Conservation (phyloP, 2,888 invertebrate genomes). For the Macrophya alboannulata region DNA sequence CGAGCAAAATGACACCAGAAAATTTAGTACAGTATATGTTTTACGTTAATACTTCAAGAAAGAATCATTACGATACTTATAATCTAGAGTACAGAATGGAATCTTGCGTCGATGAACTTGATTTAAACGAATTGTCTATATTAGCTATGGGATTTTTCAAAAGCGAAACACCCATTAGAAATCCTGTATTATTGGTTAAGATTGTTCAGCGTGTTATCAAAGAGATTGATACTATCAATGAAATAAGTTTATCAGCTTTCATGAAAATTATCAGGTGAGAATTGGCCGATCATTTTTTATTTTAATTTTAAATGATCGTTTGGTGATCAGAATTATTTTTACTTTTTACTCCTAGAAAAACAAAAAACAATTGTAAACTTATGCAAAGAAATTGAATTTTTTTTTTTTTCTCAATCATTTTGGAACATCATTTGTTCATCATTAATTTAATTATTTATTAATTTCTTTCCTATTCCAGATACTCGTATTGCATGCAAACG, state of each 20-base stretch:
- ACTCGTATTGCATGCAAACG: background rate
- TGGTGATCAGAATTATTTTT: background rate
- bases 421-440: background rate
- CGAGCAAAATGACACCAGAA: slow-evolving; percentile 83
- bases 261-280: slow-evolving; percentile 81
- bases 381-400: too few relatives aligned
- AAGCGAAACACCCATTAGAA: slow-evolving; percentile 85
- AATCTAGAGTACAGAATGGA: slow-evolving; percentile 85
- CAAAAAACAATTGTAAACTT: too few relatives aligned
- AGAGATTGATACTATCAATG: slow-evolving; percentile 82
- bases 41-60: slow-evolving; percentile 84
- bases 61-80: slow-evolving; percentile 83
- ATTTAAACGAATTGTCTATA: slow-evolving; percentile 86
- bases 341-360: background rate
- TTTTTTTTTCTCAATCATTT: too few relatives aligned
- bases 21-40: slow-evolving; percentile 87
- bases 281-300: background rate
- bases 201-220: slow-evolving; percentile 82
- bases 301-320: too few relatives aligned
- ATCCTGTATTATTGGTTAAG: slow-evolving; percentile 79
- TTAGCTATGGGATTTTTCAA: slow-evolving; percentile 91
- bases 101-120: slow-evolving; percentile 82
- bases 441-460: background rate
- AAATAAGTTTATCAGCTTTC: slow-evolving; percentile 86
- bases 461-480: background rate